Base-by-base conservation (phyloP, 2,797 vertebrate species). In the Falco cherrug region DNA sequence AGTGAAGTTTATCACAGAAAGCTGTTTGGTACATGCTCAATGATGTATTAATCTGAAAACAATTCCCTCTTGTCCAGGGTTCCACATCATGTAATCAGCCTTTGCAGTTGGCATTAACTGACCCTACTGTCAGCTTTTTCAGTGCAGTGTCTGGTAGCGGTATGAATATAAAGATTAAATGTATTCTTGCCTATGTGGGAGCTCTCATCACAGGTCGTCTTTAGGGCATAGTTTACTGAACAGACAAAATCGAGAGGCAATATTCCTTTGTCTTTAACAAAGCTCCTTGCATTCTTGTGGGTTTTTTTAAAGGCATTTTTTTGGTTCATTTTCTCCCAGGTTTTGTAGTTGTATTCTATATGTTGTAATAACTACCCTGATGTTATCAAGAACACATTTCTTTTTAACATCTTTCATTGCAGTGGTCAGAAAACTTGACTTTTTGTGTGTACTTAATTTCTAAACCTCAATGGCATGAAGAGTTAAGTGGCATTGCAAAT, bases 11-110 rank as follows among this genome's bases (percentile, higher is more conserved):
- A 86, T 93, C 87, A 69, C 69, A 50, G 56, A 80, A 85, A 80
- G 76, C 68, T 93, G 51, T 70, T 93, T 75, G 68, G 37, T 67
- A 22, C 80, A 16, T 54, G 51, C 43, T 88, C 87, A 45, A 24
- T 81, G 65, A 78, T 84, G 69, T 91, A 86, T 90, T 86, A 91
- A 84, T 41, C 81, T 87, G 69, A 65, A 90, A 75, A 87, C 93
- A 95, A 75, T 89, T 92, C 77, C 77, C 61, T 50, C 60, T 73
- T 90, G 51, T 59, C 77, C 65, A 45, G 73, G 61, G 51, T 48
- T 51, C 65, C 64, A 1, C 61, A 15, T 77, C 53, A 7, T 63
- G 74, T 80, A 87, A 80, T 87, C 82, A 84, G 70, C 69, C 83
- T 87, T 71, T 84, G 80, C 80, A 84, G 64, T 68, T 77, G 91